Percentiles rank a stretch among this genome's conserved stretches.
Conservation (phyloP, 2,888 invertebrate species). For the Eilema caniola region DNA sequence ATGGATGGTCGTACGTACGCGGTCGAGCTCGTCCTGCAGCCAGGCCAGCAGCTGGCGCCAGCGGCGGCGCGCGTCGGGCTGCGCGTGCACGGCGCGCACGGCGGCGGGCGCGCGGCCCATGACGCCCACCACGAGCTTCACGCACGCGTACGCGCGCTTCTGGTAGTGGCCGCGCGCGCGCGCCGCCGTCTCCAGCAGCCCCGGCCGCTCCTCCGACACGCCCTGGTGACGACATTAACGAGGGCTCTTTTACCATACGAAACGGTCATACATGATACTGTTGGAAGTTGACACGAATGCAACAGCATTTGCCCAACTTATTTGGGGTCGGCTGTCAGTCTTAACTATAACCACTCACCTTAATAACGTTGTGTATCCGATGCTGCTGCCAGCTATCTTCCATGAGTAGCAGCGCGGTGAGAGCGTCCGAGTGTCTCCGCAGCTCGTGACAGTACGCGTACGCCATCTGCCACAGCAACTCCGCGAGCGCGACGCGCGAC, state of each 20-base stretch:
- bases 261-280: too few species aligned
- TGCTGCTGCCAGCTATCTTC: conserved; percentile 99
- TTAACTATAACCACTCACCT: conserved; percentile 80
- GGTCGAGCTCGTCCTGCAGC: conserved; percentile 97
- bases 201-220: conserved; percentile 91
- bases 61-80: conserved; percentile 93
- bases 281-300: too few species aligned
- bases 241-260: too few species aligned
- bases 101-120: conserved; percentile 95
- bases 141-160: conserved; percentile 98
- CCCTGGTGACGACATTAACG: too few species aligned
- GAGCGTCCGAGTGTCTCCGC: conserved; percentile 95
- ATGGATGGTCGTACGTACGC: conserved; percentile 73
- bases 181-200: conserved; percentile 96
- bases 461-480: conserved; percentile 96
- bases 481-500: conserved; percentile 95
- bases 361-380: conserved; percentile 96
- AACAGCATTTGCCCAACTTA: too few species aligned
- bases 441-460: conserved; percentile 98
- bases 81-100: conserved; percentile 92
- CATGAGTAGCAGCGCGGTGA: conserved; percentile 94
- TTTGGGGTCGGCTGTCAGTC: background rate
- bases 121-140: conserved; percentile 97
- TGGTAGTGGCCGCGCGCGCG: conserved; percentile 98
- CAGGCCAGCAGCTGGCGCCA: conserved; percentile 97